Base-by-base conservation (phyloP, 2,888 invertebrate genomes). In the Carcina quercana region DNA sequence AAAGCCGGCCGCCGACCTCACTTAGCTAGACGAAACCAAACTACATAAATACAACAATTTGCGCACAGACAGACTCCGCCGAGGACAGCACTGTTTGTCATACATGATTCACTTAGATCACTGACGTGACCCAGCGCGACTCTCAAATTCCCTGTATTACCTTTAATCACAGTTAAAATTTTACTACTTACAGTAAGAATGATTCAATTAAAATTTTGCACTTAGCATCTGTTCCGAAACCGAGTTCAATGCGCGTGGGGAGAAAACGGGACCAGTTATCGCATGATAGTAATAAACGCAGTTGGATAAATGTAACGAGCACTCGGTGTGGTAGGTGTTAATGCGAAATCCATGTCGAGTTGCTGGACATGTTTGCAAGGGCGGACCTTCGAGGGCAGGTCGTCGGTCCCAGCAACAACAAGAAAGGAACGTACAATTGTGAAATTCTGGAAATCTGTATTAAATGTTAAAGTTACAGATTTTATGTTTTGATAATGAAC, bases 261-360 rank as follows among this genome's bases (percentile, higher is more conserved):
- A 29, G 30, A 44, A 35, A 45, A 37, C 25, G 35, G 37, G 35
- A 33, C 32, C 32, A 35, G 37, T 37, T 42, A 44, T 41, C 25
- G 33, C 37, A 45, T 43, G 21, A 13, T 6, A 7, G 34, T 15
- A 50, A 42, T 46, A 49, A 37, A 43, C 45, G 47, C 53, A 66
- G 57, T 59, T 58, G 56, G 61, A 66, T 64, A 61, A 57, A 59
- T 60, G 53, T 46, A 38, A 42, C 41, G 33, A 53, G 52, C 47
- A 47, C 45, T 51, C 51, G 43, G 62, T 20, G 20, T 20, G 8
- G 24, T 64, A 54, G 57, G 61, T 59, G 66, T 60, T 73, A 76
- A 76, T 75, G 75, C 67, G 57, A 71, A 70, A 70, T 52, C 59
- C 71, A 52, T 75, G 74, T 75, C 56, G 43, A 25, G 35, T 38